Evolutionary conservation across 2,888 invertebrate genomes (phyloP).

Genomic region (Proisotoma minuta): DNA sequence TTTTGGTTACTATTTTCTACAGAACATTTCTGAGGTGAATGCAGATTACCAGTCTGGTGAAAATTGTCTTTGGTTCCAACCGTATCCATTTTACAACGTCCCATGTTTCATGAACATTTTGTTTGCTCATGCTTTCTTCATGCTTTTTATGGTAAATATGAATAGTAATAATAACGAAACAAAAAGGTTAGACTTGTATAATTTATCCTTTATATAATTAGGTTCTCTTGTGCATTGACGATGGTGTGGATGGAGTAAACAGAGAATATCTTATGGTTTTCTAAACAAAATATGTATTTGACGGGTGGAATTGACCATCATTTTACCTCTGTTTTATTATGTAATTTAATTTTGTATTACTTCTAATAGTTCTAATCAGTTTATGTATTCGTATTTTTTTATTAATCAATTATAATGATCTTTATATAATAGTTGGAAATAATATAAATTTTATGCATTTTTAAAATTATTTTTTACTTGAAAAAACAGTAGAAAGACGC

Average conservation of each 20-base stretch:
- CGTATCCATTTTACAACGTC: conserved; percentile 6
- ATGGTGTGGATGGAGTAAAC: conserved; percentile 8
- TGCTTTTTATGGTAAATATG: conserved; percentile 10
- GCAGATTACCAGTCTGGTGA: no score
- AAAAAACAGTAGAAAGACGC: no score
- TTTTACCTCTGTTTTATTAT: no score
- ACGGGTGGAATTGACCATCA: neutral
- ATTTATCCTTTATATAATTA: neutral
- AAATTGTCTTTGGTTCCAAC: conserved; percentile 6
- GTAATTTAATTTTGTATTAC: no score
- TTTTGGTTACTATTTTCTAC: neutral
- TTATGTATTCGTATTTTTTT: no score
- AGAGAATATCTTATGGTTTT: neutral
- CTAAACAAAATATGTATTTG: neutral
- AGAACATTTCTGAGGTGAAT: neutral
- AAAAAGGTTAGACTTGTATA: neutral
- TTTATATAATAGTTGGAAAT: no score
- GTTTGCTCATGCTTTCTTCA: conserved; percentile 7
- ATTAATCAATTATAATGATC: no score
- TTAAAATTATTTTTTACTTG: no score
- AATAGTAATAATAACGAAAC: neutral
- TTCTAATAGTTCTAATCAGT: no score
- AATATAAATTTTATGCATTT: no score
- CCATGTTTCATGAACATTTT: conserved; percentile 3
- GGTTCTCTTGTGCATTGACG: conserved; percentile 7